phyloP scores from a whole-genome alignment of 2,797 vertebrate genomes.

The Pipistrellus nathusii region DNA sequence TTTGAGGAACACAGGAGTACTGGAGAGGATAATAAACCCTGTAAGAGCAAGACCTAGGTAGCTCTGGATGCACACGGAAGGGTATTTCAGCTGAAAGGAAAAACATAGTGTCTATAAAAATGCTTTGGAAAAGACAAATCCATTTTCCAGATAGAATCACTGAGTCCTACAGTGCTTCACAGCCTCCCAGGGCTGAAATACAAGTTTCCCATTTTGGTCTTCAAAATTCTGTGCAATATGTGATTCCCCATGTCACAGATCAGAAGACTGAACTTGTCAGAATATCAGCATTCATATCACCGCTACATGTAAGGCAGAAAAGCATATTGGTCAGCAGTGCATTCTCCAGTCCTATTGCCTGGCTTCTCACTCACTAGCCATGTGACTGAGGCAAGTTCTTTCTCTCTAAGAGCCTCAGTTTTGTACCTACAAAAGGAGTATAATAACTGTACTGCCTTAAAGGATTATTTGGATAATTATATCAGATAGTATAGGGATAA shows the following conservation, averaged over 20 bases:
- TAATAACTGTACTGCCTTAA: background rate
- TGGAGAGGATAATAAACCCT: background rate
- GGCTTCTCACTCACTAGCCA: background rate
- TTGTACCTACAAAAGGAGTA: background rate
- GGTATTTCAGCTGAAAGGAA: background rate
- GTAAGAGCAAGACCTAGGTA: background rate
- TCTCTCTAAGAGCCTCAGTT: background rate
- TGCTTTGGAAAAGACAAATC: background rate
- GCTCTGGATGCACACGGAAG: background rate
- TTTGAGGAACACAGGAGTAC: background rate
- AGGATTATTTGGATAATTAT: constrained; percentile 24
- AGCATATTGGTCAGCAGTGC: too few relatives aligned
- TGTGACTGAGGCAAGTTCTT: background rate
- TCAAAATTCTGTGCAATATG: constrained; percentile 27
- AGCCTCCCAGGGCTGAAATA: background rate
- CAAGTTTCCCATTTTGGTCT: background rate
- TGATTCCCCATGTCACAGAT: background rate
- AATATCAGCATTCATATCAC: background rate
- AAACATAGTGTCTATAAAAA: background rate
- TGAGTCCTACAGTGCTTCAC: background rate
- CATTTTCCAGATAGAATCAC: background rate
- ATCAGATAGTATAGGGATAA: constrained; percentile 18
- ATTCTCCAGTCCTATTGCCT: background rate
- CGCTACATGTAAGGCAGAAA: background rate
- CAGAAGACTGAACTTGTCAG: background rate